Conservation (phyloP, 2,113 vertebrate species). For the Nothobranchius kuhntae region DNA sequence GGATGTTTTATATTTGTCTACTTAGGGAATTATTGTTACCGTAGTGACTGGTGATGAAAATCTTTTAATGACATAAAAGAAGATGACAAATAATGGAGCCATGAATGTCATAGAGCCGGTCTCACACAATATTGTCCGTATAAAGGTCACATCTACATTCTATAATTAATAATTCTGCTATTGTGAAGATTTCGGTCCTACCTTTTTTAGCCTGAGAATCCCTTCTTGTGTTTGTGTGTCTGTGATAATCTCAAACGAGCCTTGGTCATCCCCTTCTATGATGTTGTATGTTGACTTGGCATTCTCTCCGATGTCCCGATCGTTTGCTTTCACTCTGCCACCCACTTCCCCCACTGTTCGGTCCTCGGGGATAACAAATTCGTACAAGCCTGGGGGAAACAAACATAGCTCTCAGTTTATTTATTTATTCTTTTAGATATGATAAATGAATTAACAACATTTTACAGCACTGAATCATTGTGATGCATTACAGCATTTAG, state of each 20-base stretch:
- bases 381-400: constrained; percentile 87
- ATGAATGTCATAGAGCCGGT: background rate
- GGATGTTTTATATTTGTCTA: background rate
- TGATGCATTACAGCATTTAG: constrained; percentile 19
- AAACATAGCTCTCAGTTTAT: constrained; percentile 19
- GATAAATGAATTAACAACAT: constrained; percentile 28
- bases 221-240: constrained; percentile 92
- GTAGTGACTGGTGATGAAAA: background rate
- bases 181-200: constrained; percentile 57
- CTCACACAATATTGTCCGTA: background rate
- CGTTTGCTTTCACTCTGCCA: constrained; percentile 92
- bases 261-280: constrained; percentile 90
- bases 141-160: background rate
- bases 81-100: background rate
- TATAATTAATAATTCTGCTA: background rate
- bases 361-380: constrained; percentile 93
- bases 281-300: constrained; percentile 92
- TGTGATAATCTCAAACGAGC: constrained; percentile 90
- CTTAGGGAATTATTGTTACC: background rate
- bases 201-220: constrained; percentile 91
- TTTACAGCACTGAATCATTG: constrained; percentile 23
- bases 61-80: background rate
- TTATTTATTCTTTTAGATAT: background rate
- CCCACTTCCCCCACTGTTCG: constrained; percentile 86
- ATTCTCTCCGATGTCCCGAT: constrained; percentile 93